Percentiles rank a stretch among this genome's conserved stretches.
Evolutionary conservation across 2,888 invertebrate species (phyloP).

Genomic region (Philonicus albiceps): DNA sequence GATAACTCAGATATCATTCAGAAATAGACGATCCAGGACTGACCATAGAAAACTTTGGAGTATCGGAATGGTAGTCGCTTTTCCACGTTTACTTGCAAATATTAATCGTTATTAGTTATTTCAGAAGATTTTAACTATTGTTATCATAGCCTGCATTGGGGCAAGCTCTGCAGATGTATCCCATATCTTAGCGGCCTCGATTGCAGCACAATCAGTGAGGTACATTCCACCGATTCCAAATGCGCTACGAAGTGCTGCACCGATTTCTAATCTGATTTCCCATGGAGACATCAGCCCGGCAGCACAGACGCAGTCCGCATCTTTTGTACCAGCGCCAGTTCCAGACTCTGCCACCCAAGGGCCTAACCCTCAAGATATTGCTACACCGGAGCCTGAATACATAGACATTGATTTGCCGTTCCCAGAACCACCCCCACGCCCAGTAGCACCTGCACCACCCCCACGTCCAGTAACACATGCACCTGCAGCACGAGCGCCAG

Average conservation of each 20-base stretch:
- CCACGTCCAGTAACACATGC: conserved; percentile 45
- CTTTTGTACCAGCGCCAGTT: conserved; percentile 4
- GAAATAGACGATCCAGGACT: neutral
- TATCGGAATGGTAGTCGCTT: neutral
- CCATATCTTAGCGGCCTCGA: conserved; percentile 14
- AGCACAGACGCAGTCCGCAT: conserved; percentile 7
- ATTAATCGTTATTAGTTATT: neutral
- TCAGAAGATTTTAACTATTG: neutral
- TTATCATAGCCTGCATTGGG: neutral
- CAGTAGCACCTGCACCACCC: conserved; percentile 38
- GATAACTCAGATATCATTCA: neutral
- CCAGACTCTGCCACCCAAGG: conserved; percentile 61
- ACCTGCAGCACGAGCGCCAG: conserved; percentile 39
- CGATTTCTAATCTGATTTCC: neutral
- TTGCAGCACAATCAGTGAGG: neutral
- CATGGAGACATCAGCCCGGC: neutral
- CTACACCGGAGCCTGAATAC: conserved; percentile 62
- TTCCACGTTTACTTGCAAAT: neutral
- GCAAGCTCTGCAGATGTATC: conserved; percentile 3
- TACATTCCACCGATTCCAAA: conserved; percentile 23
- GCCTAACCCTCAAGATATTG: conserved; percentile 62
- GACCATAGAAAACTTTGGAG: neutral
- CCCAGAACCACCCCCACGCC: conserved; percentile 51
- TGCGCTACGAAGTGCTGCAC: conserved; percentile 1
- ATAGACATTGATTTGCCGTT: conserved; percentile 59